Conservation (phyloP, 2,113 vertebrate genomes). For the Puffinus mauretanicus region DNA sequence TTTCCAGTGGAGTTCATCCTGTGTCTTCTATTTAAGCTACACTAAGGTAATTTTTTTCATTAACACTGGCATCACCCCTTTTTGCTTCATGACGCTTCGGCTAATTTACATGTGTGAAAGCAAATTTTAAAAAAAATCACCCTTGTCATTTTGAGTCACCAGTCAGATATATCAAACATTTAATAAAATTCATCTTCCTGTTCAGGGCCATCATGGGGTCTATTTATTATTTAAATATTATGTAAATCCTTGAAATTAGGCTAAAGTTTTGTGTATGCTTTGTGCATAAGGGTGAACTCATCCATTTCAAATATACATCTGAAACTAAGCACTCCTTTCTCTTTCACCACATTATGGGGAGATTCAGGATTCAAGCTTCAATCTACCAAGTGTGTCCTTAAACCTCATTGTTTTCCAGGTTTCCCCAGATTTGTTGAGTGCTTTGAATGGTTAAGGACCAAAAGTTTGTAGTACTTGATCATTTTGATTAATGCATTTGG, state of each 20-base stretch:
- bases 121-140: background rate
- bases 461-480: background rate
- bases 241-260: background rate
- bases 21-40: background rate
- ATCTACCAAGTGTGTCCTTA: background rate
- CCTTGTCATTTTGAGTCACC: background rate
- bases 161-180: background rate
- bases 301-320: background rate
- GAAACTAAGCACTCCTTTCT: background rate
- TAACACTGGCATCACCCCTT: background rate
- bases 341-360: background rate
- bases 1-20: background rate
- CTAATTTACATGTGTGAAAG: background rate
- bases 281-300: background rate
- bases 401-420: background rate
- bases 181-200: background rate
- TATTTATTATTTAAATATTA: background rate
- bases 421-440: background rate
- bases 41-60: background rate
- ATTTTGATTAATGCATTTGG: constrained; percentile 24
- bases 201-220: background rate
- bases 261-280: background rate
- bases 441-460: background rate
- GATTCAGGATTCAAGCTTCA: background rate
- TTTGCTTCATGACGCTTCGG: background rate